Evolutionary conservation across 2,888 invertebrate genomes (phyloP), one percentile per base, ranked within the genome.

Genomic region (Drosophila neoperkinsi): DNA sequence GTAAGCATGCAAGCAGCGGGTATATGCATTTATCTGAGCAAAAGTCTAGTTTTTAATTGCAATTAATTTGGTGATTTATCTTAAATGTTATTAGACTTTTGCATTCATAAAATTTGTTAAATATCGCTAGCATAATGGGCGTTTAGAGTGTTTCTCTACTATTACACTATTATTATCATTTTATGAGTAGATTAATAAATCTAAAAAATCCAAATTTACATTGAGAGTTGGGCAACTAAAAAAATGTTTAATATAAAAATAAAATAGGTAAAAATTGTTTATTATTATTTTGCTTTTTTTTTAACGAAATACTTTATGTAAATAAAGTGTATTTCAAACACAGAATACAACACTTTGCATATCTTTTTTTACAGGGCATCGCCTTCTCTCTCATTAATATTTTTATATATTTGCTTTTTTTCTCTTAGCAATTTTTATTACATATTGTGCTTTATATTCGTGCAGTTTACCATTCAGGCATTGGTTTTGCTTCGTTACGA

Each of bases 401-500:
- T 30, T 52, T 25, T 25, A 38, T 55, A 59, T 9, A 21, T 34
- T 50, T 52, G 28, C 6, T 62, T 36, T 31, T 59, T 60, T 55
- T 71, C 57, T 50, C 33, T 63, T 33, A 56, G 52, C 55, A 67
- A 56, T 63, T 65, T 77, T 69, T 68, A 70, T 81, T 79, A 71
- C 75, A 71, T 71, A 71, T 71, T 79, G 64, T 68, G 60, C 43
- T 72, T 77, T 76, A 67, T 62, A 56, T 67, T 81, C 81, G 81
- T 74, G 84, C 61, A 83, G 71, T 81, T 77, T 71, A 53, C 62
- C 33, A 76, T 79, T 82, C 76, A 84, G 72, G 72, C 84, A 75
- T 81, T 70, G 63, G 74, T 49, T 72, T 58, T 66, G 77, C 62
- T 69, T 77, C 60, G 81, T 73, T 82, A 76, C 71, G 68, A 75